phyloP scores from a whole-genome alignment of 2,888 invertebrate species.

The Griposia aprilina region DNA sequence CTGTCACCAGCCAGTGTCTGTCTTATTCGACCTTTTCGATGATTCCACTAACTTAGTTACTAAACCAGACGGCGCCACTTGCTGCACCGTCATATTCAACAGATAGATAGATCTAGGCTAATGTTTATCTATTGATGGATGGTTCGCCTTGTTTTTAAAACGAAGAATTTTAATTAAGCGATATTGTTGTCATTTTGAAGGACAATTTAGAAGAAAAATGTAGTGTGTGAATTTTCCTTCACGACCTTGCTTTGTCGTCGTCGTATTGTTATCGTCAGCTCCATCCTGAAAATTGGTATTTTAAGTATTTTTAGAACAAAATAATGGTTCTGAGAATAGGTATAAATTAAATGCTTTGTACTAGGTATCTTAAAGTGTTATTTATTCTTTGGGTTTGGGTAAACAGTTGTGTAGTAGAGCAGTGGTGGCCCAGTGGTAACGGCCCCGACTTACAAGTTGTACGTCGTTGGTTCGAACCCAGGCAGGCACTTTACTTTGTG shows the following conservation, averaged over 20 bases:
- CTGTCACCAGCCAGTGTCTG: background rate
- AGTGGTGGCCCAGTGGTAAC: too few relatives aligned
- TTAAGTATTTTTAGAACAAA: background rate
- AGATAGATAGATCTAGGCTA: conserved; percentile 42
- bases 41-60: too few relatives aligned
- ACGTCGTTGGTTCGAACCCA: too few relatives aligned
- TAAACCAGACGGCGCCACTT: too few relatives aligned
- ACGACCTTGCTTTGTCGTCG: conserved; percentile 23
- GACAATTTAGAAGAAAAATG: conserved; percentile 9
- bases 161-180: conserved; percentile 34
- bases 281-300: background rate
- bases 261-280: background rate
- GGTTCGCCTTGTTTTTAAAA: conserved; percentile 36
- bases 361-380: background rate
- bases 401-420: too few relatives aligned
- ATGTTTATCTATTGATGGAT: conserved; percentile 42
- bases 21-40: background rate
- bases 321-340: background rate
- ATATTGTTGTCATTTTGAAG: conserved; percentile 24
- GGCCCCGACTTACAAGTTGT: too few relatives aligned
- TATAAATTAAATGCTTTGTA: background rate
- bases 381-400: background rate
- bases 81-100: too few relatives aligned
- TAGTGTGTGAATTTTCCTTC: conserved; percentile 4
- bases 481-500: too few relatives aligned